These are phyloP conservation scores for Sminthurinus signatus DNA, from an alignment of 1,140 invertebrate genomes.

Conservation along the genomic window DNA sequence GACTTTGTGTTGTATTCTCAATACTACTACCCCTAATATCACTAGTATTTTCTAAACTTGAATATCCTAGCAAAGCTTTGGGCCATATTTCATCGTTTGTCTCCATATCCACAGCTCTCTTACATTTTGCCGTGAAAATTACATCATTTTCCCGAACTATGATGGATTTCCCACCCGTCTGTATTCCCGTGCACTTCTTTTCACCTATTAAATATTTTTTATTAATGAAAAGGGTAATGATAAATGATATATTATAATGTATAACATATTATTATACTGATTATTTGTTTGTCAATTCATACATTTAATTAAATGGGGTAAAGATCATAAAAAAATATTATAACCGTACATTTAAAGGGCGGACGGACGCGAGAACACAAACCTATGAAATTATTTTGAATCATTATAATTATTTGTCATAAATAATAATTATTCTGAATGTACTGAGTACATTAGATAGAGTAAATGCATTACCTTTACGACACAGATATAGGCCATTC, in stretches of 20 bases:
- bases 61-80: conserved; percentile 46
- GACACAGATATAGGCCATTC: conserved; percentile 72
- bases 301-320: too few relatives aligned
- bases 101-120: conserved; percentile 44
- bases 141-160: conserved; percentile 76
- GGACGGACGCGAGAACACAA: too few relatives aligned
- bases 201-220: too few relatives aligned
- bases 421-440: too few relatives aligned
- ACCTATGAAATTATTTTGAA: too few relatives aligned
- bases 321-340: too few relatives aligned
- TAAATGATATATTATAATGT: conserved; percentile 55
- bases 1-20: background rate
- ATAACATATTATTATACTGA: too few relatives aligned
- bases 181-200: conserved; percentile 74
- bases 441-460: conserved; percentile 43
- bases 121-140: conserved; percentile 57
- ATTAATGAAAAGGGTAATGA: conserved; percentile 68
- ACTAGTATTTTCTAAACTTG: too few relatives aligned
- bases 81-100: conserved; percentile 67
- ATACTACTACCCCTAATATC: too few relatives aligned
- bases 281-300: too few relatives aligned
- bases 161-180: conserved; percentile 77
- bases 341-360: too few relatives aligned
- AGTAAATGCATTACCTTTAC: conserved; percentile 66
- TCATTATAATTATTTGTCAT: too few relatives aligned